Base-by-base conservation (phyloP, 2,888 invertebrate species). In the Hipparchia semele region DNA sequence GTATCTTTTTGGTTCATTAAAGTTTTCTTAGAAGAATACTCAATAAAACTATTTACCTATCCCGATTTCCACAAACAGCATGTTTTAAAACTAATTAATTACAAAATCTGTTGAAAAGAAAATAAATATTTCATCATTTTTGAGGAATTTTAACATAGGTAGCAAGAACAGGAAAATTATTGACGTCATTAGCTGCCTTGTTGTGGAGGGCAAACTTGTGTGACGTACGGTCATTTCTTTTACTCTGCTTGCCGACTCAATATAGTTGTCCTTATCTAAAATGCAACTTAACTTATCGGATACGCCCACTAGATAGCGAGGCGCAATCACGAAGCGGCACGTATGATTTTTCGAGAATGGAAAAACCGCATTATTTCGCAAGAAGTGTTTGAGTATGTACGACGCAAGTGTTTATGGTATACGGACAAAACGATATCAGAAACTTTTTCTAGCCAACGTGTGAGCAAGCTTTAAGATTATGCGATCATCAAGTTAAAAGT, bases 321-420 rank as follows among this genome's bases (percentile, higher is more conserved):
- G 54, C 76, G 92, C 91, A 93, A 92, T 92, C 78, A 79, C 61
- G 81, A 80, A 75, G 71, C 73, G 82, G 87, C 93, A 93, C 93
- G 92, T 92, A 88, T 81, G 75, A 83, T 75, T 80, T 86, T 87
- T 86, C 83, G 79, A 86, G 86, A 86, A 83, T 73, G 73, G 77
- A 76, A 82, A 83, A 81, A 74, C 73, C 78, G 83, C 60, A 73
- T 84, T 89, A 89, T 82, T 88, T 83, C 81, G 80, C 82, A 81
- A 79, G 83, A 79, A 82, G 85, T 84, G 82, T 80, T 83, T 84
- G 87, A 91, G 85, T 87, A 92, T 92, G 92, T 84, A 87, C 83
- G 87, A 89, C 90, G 90, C 85, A 86, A 87, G 84, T 83, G 82
- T 79, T 83, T 81, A 76, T 83, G 84, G 82, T 84, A 83, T 86